These are phyloP conservation scores for Xenus cinereus DNA, from an alignment of 2,113 vertebrate genomes.

Conservation along the genomic window DNA sequence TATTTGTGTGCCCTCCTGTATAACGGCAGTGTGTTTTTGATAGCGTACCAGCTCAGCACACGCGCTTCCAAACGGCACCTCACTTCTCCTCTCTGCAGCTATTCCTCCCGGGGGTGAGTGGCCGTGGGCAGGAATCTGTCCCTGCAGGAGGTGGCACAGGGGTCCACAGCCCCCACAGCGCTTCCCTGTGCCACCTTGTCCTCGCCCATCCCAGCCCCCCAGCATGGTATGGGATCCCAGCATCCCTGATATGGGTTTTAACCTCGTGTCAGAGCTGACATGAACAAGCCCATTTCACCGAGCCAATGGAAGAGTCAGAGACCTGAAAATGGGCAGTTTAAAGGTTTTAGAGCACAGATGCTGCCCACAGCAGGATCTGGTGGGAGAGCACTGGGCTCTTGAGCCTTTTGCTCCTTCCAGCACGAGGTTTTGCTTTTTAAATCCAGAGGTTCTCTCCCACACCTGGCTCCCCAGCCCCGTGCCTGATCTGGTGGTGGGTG, in stretches of 20 bases:
- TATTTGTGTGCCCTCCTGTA: fast-evolving
- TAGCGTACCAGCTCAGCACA: not conserved
- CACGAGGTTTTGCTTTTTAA: not conserved
- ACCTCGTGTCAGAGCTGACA: not conserved
- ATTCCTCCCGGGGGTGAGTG: not conserved
- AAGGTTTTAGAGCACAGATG: fast-evolving
- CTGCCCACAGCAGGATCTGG: not conserved
- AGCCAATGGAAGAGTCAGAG: not conserved
- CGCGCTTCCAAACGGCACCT: not conserved
- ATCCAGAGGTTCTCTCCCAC: not conserved
- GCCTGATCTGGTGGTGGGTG: not conserved
- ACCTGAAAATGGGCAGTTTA: not conserved
- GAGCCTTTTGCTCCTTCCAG: not conserved
- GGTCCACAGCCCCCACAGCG: fast-evolving
- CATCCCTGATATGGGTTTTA: not conserved
- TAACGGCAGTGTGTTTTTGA: fast-evolving
- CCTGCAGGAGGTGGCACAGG: not conserved
- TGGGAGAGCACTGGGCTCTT: not conserved
- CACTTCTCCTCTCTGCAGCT: not conserved
- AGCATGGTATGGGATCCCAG: too few relatives aligned
- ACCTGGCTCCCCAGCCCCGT: not conserved
- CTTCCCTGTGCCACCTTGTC: not conserved
- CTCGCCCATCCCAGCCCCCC: not conserved
- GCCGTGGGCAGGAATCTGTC: not conserved
- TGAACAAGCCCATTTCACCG: not conserved